A percentile compares a stretch with the other conserved stretches of the same genome.
phyloP scores from a whole-genome alignment of 1,140 invertebrate species.

The Drosophila guanche region DNA sequence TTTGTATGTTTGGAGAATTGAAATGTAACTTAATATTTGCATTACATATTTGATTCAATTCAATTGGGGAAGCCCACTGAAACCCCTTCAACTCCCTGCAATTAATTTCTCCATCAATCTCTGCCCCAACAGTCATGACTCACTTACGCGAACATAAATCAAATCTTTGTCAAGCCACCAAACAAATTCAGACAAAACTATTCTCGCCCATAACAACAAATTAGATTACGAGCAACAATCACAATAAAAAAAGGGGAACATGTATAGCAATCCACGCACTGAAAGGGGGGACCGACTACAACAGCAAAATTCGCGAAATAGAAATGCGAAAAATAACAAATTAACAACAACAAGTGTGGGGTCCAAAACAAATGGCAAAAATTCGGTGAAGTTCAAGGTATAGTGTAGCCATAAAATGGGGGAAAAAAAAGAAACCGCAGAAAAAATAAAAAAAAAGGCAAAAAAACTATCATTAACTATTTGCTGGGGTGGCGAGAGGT shows the following conservation, averaged over 20 bases:
- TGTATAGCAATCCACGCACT: slow-evolving; percentile 40
- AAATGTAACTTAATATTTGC: slow-evolving; percentile 1
- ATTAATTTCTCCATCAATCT: background rate
- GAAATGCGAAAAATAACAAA: slow-evolving; percentile 61
- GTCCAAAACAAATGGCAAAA: slow-evolving; percentile 81
- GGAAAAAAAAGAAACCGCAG: slow-evolving; percentile 30
- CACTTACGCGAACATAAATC: slow-evolving; percentile 9
- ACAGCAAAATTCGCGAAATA: slow-evolving; percentile 63
- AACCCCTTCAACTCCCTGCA: too few species aligned
- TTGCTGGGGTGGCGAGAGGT: background rate
- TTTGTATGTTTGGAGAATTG: background rate
- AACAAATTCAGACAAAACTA: slow-evolving; percentile 48
- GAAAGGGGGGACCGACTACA: slow-evolving; percentile 7
- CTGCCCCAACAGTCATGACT: slow-evolving; percentile 2
- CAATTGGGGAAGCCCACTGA: too few species aligned
- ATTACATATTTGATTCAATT: too few species aligned
- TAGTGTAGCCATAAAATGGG: slow-evolving; percentile 71
- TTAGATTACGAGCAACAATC: slow-evolving; percentile 35
- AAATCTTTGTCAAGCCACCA: slow-evolving; percentile 14
- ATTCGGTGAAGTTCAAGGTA: slow-evolving; percentile 83
- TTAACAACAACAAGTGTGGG: slow-evolving; percentile 52
- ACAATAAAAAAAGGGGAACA: slow-evolving; percentile 20
- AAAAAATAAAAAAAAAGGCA: slow-evolving; percentile 16
- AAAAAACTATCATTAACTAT: slow-evolving; percentile 45
- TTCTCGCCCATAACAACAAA: slow-evolving; percentile 29